Evolutionary conservation across 2,113 vertebrate species (phyloP), one percentile per base, ranked within the genome.

Genomic region (Saimiri boliviensis): DNA sequence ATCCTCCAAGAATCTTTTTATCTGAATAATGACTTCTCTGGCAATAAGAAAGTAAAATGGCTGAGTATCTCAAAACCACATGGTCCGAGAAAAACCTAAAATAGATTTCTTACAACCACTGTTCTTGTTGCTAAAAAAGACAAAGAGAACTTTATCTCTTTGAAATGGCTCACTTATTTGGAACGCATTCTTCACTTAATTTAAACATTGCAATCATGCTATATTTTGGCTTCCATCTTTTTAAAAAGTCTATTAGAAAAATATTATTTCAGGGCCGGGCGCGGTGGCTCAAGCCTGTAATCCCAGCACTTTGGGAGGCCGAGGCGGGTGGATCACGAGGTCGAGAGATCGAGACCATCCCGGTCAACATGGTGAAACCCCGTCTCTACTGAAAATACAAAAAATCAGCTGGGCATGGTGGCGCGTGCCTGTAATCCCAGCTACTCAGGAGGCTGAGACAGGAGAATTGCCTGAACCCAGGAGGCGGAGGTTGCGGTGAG

Each of bases 211-310:
- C 66, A 56, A 94, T 88, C 71, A 81, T 30, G 25, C 30, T 82
- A 17, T 42, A 47, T 21, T 6, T 32, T 45, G 37, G 21, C 0
- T 56, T 74, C 30, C 42, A 0, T 73, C 19, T 74, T 77, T 83
- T 74, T 54, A 70, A 71, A 86, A 92, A 35, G 54, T 70, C 27
- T 82, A 25, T 83, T 89, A 94, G 73, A 89, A 97, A 97, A 96
- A 70, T 47, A 10, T 77, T 74, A 54, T 88, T 92, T 7, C n/a
- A 40, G n/a, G n/a, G n/a, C n/a, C n/a, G n/a, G n/a, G n/a, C n/a
- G n/a, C n/a, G n/a, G n/a, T n/a, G n/a, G n/a, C n/a, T n/a, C n/a
- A n/a, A n/a, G n/a, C n/a, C n/a, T n/a, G n/a, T n/a, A n/a, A n/a
- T n/a, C n/a, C n/a, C n/a, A n/a, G n/a, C n/a, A n/a, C n/a, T n/a